Base-by-base conservation (phyloP, 1,140 invertebrate genomes). In the Orussus abietinus region DNA sequence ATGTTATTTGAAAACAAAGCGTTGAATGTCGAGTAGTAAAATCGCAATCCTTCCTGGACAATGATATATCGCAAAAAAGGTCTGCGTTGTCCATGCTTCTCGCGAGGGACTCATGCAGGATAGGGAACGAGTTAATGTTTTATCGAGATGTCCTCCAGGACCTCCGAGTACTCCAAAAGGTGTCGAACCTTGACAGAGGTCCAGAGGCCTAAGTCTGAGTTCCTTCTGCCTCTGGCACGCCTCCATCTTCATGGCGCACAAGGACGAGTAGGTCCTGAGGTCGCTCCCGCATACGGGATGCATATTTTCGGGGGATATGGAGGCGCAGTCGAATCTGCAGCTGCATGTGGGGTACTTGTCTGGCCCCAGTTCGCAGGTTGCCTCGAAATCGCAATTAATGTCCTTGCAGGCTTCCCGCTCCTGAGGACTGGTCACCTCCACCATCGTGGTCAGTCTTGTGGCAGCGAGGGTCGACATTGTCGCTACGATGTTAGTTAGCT, bases 211-310 rank as follows among this genome's bases (percentile, higher is more conserved):
- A 30, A 86, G 75, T 48, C 87, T 76, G 14, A 94, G 78, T 55
- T 92, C 87, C 40, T 84, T 80, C 64, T 91, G 87, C 46, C 84
- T 79, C 47, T 87, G 81, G 68, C 91, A 96, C 4, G 87, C 85
- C 53, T 90, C 84, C 76, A 86, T 85, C 57, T 84, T 84, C 86
- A 94, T 89, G 11, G 85, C 83, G 63, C 91, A 95, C 41, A 88
- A 76, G 45, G 86, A 91, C 3, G 82, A 74, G 59, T 94, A 94
- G 25, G 85, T 81, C 42, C 80, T 77, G 38, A 87, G 78, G 67
- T 96, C 89, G 22, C 84, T 90, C 1, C 86, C 89, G 64, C 91
- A 94, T 13, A 93, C 84, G 1, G 82, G 81, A 33, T 69, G 75
- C 46, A 65, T 77, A 68, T 75, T 82, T 66, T 72, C 79, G 64